phyloP scores from a whole-genome alignment of 2,888 invertebrate species.

The Erebia ligea region DNA sequence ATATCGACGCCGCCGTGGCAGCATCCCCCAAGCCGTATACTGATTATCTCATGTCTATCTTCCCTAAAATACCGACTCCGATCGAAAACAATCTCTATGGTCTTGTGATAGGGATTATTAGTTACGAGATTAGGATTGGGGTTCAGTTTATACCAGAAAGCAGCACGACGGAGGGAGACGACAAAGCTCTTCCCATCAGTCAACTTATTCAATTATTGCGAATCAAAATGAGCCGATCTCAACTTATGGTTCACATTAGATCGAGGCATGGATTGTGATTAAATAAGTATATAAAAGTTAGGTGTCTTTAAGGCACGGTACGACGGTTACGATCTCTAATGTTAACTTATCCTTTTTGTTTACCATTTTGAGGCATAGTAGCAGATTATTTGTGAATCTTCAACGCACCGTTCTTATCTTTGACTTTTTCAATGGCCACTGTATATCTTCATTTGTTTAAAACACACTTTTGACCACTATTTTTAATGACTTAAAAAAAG shows the following conservation, averaged over 20 bases:
- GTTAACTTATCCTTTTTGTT: too few species aligned
- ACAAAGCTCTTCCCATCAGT: background rate
- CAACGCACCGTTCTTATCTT: too few species aligned
- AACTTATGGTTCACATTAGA: background rate
- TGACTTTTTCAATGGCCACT: too few species aligned
- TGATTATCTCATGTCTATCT: constrained; percentile 15
- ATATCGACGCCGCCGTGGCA: background rate
- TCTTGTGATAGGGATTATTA: constrained; percentile 39
- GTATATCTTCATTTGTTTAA: too few species aligned
- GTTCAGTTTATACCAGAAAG: constrained; percentile 2
- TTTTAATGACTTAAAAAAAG: too few species aligned
- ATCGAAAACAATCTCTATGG: constrained; percentile 43
- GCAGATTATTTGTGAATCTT: too few species aligned
- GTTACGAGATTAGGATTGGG: constrained; percentile 37
- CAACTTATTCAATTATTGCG: background rate
- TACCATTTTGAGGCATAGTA: too few species aligned
- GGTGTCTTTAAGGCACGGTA: too few species aligned
- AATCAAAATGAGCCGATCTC: background rate
- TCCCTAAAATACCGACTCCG: constrained; percentile 12
- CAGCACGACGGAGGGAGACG: background rate
- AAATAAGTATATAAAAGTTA: too few species aligned
- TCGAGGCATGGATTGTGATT: too few species aligned
- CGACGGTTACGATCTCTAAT: too few species aligned
- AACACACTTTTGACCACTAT: too few species aligned
- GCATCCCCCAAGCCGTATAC: background rate